Conservation (phyloP, 1,140 invertebrate genomes). For the Trachelipus rathkii region DNA sequence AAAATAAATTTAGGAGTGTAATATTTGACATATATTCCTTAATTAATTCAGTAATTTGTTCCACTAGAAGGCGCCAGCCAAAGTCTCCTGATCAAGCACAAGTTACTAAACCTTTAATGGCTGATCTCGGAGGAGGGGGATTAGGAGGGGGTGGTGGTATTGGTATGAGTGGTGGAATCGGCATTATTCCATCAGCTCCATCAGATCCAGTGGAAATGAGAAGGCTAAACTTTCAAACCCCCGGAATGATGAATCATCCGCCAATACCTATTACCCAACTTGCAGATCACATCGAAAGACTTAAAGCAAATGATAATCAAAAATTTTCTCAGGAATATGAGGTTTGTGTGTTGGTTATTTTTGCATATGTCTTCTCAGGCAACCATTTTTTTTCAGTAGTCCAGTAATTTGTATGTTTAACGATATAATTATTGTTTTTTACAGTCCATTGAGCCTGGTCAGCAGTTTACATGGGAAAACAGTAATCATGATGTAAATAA, state of each 20-base stretch:
- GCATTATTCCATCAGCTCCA: constrained; percentile 52
- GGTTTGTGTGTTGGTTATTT: constrained; percentile 47
- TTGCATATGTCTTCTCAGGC: constrained; percentile 22
- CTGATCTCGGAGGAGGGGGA: constrained; percentile 45
- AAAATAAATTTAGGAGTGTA: background rate
- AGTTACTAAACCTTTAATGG: constrained; percentile 79
- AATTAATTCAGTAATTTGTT: constrained; percentile 17
- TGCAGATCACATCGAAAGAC: constrained; percentile 86
- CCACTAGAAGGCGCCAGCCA: constrained; percentile 66
- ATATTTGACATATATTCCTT: background rate
- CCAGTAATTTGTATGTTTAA: constrained; percentile 1
- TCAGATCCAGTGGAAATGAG: constrained; percentile 95
- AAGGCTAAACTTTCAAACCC: constrained; percentile 92
- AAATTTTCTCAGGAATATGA: constrained; percentile 96
- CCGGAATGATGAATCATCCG: constrained; percentile 92
- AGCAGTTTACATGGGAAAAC: constrained; percentile 99
- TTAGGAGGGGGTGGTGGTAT: constrained; percentile 43
- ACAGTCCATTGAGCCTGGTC: constrained; percentile 91
- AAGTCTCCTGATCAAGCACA: constrained; percentile 85
- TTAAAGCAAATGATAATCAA: constrained; percentile 94
- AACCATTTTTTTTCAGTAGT: background rate
- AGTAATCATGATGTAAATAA: constrained; percentile 97
- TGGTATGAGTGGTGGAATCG: constrained; percentile 36
- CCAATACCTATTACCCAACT: constrained; percentile 93
- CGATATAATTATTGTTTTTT: constrained; percentile 25